phyloP scores from a whole-genome alignment of 2,888 invertebrate species.

The Phyto melanocephala region DNA sequence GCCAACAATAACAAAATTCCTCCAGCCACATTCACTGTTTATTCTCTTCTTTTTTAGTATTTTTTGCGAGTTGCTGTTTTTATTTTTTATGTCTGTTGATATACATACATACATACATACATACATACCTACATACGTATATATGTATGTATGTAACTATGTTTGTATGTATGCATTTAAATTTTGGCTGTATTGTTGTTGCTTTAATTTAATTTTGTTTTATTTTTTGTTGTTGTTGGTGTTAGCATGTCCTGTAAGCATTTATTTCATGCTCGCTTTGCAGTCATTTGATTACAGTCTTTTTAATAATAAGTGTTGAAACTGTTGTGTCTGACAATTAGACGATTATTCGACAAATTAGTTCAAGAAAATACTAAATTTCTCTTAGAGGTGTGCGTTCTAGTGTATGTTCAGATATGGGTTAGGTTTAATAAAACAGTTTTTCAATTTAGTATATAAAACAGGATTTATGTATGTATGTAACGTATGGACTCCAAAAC shows the following conservation, averaged over 20 bases:
- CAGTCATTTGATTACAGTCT: conserved; percentile 51
- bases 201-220: background rate
- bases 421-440: too few relatives aligned
- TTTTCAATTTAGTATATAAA: too few relatives aligned
- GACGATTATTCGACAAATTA: background rate
- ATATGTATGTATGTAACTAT: background rate
- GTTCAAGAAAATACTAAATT: background rate
- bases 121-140: too few relatives aligned
- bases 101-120: too few relatives aligned
- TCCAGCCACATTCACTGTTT: conserved; percentile 8
- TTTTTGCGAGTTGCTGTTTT: background rate
- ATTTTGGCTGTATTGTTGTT: background rate
- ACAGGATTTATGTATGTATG: too few relatives aligned
- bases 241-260: conserved; percentile 58
- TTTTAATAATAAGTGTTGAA: conserved; percentile 47
- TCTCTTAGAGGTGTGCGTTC: too few relatives aligned
- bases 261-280: conserved; percentile 55
- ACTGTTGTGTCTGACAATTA: conserved; percentile 1
- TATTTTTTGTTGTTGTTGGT: background rate
- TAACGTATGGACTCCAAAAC: too few relatives aligned
- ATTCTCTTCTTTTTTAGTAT: background rate
- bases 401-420: too few relatives aligned
- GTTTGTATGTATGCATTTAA: background rate
- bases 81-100: too few relatives aligned
- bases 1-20: background rate